A percentile compares a stretch with the other conserved stretches of the same genome.
These are phyloP conservation scores for Polyploca ridens DNA, from an alignment of 2,888 invertebrate genomes.

Conservation along the genomic window DNA sequence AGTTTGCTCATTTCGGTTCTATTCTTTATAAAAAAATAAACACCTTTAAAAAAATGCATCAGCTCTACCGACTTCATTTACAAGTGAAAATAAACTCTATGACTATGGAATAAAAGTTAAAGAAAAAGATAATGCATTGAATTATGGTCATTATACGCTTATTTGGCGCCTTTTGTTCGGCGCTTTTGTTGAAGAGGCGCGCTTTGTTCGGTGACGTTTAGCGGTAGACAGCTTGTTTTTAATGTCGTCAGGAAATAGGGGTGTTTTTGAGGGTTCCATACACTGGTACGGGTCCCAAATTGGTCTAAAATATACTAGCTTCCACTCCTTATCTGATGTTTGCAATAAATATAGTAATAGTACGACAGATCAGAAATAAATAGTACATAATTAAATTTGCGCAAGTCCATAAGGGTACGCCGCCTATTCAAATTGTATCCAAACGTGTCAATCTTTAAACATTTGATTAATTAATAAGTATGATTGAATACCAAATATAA, in stretches of 20 bases:
- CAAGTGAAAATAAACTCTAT: constrained; percentile 20
- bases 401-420: too few relatives aligned
- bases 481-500: too few relatives aligned
- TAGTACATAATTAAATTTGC: too few relatives aligned
- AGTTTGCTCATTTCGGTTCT: constrained; percentile 63
- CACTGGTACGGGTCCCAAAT: neutral
- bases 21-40: constrained; percentile 53
- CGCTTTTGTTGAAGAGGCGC: constrained; percentile 55
- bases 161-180: constrained; percentile 71
- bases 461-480: too few relatives aligned
- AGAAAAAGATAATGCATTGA: constrained; percentile 62
- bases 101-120: constrained; percentile 26
- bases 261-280: constrained; percentile 46
- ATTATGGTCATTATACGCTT: constrained; percentile 78
- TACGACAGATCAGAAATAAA: too few relatives aligned
- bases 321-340: too few relatives aligned
- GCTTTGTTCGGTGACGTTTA: constrained; percentile 70
- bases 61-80: constrained; percentile 11
- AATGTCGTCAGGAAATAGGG: constrained; percentile 57
- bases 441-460: too few relatives aligned
- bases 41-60: constrained; percentile 28
- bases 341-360: too few relatives aligned
- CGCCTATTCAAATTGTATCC: too few relatives aligned
- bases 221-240: constrained; percentile 77
- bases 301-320: too few relatives aligned